Evolutionary conservation across 2,797 vertebrate genomes (phyloP).

Genomic region (Pseudotriccus pelzelni): DNA sequence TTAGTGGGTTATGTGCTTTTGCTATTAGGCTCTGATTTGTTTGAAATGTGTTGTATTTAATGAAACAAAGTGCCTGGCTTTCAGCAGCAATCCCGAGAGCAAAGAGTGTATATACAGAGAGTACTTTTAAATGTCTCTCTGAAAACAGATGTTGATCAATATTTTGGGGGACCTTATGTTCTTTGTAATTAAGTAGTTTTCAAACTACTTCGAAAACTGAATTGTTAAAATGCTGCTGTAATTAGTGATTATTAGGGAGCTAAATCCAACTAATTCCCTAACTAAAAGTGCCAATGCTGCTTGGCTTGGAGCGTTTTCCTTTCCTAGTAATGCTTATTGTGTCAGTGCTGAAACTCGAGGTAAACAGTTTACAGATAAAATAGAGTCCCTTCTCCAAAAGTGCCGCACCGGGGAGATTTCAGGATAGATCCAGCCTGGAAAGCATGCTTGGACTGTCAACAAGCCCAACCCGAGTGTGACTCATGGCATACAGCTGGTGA

Average conservation of each 20-base stretch:
- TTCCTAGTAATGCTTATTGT: neutral
- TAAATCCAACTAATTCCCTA: neutral
- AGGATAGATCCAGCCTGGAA: slow-evolving; percentile 4
- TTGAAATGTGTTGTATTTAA: neutral
- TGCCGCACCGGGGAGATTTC: neutral
- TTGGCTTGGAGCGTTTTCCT: neutral
- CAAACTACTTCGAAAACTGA: neutral
- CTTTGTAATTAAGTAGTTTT: neutral
- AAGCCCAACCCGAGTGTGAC: slow-evolving; percentile 4
- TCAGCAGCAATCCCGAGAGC: neutral
- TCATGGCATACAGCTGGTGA: neutral
- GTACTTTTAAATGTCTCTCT: neutral
- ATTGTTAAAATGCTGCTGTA: neutral
- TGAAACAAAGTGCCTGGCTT: neutral
- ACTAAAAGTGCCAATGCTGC: neutral
- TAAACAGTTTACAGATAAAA: neutral
- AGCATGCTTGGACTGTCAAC: neutral
- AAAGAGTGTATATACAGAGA: neutral
- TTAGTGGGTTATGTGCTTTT: neutral
- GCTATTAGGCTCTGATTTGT: neutral
- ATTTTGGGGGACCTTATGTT: neutral
- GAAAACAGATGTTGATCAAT: neutral
- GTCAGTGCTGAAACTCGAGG: neutral
- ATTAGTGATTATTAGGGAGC: neutral
- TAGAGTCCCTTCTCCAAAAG: neutral